These are phyloP conservation scores for Poecilobothrus nobilitatus DNA, from an alignment of 2,888 invertebrate species.

Conservation along the genomic window DNA sequence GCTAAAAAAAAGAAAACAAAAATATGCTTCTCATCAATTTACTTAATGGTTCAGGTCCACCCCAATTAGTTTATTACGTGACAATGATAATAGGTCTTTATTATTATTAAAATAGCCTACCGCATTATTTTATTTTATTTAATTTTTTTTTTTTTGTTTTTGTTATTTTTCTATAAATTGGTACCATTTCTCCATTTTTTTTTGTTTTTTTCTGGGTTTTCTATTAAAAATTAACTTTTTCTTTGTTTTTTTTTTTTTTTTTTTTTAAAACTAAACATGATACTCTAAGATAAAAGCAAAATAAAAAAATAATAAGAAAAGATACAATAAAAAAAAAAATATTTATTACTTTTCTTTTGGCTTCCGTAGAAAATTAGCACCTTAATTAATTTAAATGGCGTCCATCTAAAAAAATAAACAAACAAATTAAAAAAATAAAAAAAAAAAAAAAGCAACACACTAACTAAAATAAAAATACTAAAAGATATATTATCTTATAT, in stretches of 20 bases:
- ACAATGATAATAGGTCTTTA: conserved; percentile 17
- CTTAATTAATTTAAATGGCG: conserved; percentile 6
- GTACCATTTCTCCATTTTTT: neutral
- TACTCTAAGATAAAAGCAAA: neutral
- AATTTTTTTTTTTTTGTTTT: no score
- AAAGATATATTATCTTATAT: no score
- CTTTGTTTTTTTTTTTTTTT: neutral
- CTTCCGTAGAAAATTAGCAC: conserved; percentile 6
- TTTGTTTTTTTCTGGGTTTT: neutral
- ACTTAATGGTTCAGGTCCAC: neutral
- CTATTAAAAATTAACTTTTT: neutral
- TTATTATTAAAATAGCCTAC: conserved; percentile 15
- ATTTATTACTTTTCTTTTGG: conserved; percentile 4
- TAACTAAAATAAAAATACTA: neutral
- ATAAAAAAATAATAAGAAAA: no score
- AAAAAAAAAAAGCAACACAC: neutral
- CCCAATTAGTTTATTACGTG: conserved; percentile 24
- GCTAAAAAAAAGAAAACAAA: neutral
- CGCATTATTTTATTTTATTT: neutral
- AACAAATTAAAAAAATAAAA: neutral
- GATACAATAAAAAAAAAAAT: neutral
- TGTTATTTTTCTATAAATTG: neutral
- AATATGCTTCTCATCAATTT: conserved; percentile 4
- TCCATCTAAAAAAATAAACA: neutral
- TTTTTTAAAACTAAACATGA: neutral